Percentiles rank a stretch among this genome's conserved stretches.
Conservation (phyloP, 2,888 invertebrate species). For the Netelia melanura region DNA sequence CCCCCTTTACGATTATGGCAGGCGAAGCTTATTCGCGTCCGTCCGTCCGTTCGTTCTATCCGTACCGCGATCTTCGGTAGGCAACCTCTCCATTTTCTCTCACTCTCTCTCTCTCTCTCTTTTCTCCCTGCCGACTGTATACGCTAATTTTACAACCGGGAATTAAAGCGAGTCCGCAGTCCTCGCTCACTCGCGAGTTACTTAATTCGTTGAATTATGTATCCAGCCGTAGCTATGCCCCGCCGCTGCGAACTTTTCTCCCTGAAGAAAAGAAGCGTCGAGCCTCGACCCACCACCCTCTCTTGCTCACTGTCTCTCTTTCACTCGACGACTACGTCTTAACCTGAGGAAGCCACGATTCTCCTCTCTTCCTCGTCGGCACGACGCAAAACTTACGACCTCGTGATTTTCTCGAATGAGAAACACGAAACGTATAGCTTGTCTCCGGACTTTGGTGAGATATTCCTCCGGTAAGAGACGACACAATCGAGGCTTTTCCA, state of each 20-base stretch:
- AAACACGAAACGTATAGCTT: slow-evolving; percentile 6
- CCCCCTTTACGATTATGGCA: slow-evolving; percentile 64
- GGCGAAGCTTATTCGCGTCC: slow-evolving; percentile 60
- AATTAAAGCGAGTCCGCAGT: slow-evolving; percentile 60
- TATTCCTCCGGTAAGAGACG: background rate
- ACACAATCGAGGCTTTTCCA: background rate
- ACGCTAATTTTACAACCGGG: slow-evolving; percentile 67
- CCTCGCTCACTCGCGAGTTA: slow-evolving; percentile 61
- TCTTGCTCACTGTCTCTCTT: background rate
- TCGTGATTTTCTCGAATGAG: slow-evolving; percentile 14
- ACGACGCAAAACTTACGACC: slow-evolving; percentile 8
- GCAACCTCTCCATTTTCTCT: slow-evolving; percentile 24
- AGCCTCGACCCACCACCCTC: background rate
- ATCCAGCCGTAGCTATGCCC: slow-evolving; percentile 38
- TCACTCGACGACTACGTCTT: background rate
- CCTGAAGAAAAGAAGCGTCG: slow-evolving; percentile 30
- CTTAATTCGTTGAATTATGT: slow-evolving; percentile 71
- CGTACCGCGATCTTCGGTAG: slow-evolving; percentile 61
- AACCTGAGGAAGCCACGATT: background rate
- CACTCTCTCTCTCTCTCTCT: background rate
- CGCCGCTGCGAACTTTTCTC: slow-evolving; percentile 35
- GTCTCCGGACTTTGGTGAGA: background rate
- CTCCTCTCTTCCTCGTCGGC: background rate
- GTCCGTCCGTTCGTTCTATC: slow-evolving; percentile 64
- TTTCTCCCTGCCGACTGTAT: slow-evolving; percentile 25